Base-by-base conservation (phyloP, 2,888 invertebrate species). In the Noctua fimbriata region DNA sequence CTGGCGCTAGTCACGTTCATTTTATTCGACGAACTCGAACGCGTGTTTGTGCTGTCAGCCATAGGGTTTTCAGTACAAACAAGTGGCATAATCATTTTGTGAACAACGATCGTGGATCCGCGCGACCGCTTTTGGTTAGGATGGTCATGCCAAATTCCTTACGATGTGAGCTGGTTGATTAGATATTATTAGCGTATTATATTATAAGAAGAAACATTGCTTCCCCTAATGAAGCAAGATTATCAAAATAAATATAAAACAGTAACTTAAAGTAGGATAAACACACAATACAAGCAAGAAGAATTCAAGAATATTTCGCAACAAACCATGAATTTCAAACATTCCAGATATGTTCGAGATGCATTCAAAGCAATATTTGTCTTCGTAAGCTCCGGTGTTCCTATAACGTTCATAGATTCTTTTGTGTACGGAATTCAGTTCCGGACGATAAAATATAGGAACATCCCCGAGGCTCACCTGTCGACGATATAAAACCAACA, bases 381-480 rank as follows among this genome's bases (percentile, higher is more conserved):
- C 89, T 90, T 90, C 87, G 87, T 85, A 86, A 89, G 87, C 86
- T 82, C 65, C 67, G 66, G 77, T 85, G 78, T 81, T 88, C 82
- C 28, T 85, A 76, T 75, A 87, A 80, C 82, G 74, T 81, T 76
- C 79, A 81, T 86, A 69, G 76, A 83, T 83, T 81, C 83, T 86
- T 88, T 89, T 86, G 89, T 89, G 81, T 87, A 78, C 81, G 73
- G 78, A 87, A 87, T 90, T 89, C 83, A 87, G 89, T 91, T 90
- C 90, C 88, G 73, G 81, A 70, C 82, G 85, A 91, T 92, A 91
- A 92, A 92, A 86, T 85, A 87, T 83, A 86, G 87, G 88, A 90
- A 88, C 90, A 90, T 91, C 87, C 84, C 80, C 60, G 75, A 87
- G 83, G 86, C 90, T 92, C 95, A 95, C 95, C 95, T 95, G 95